Evolutionary conservation across 2,113 vertebrate genomes (phyloP).

Genomic region (Oreochromis aureus): DNA sequence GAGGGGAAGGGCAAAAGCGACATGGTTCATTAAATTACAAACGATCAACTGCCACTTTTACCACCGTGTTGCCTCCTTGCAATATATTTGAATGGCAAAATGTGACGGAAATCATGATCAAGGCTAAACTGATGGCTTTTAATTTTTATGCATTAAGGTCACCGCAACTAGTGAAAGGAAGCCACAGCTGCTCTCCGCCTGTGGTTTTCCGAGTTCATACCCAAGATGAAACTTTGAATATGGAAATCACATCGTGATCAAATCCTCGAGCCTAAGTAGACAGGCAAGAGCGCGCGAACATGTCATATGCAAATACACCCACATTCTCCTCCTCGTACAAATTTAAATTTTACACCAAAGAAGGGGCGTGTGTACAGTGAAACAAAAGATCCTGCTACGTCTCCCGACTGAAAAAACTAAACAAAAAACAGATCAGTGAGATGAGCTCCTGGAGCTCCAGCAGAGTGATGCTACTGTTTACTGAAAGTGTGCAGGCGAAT

Average conservation of each 20-base stretch:
- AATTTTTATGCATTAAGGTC: neutral
- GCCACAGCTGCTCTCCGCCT: neutral
- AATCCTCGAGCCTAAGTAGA: neutral
- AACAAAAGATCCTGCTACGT: neutral
- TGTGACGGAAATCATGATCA: neutral
- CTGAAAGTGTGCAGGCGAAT: neutral
- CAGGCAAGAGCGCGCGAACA: neutral
- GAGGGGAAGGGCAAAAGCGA: neutral
- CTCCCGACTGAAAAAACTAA: neutral
- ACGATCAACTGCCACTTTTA: neutral
- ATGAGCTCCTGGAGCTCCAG: neutral
- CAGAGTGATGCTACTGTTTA: neutral
- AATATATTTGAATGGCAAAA: slow-evolving; percentile 41
- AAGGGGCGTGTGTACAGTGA: neutral
- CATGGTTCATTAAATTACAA: neutral
- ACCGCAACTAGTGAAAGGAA: neutral
- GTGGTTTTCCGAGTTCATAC: neutral
- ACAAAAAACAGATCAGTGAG: neutral
- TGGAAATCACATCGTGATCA: slow-evolving; percentile 30
- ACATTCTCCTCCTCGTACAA: neutral
- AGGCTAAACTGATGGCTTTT: neutral
- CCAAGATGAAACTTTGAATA: slow-evolving; percentile 26
- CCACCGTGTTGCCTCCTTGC: neutral
- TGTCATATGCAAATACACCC: slow-evolving; percentile 1
- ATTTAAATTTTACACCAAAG: slow-evolving; percentile 28